Base-by-base conservation (phyloP, 2,797 vertebrate genomes). In the Chelon labrosus region DNA sequence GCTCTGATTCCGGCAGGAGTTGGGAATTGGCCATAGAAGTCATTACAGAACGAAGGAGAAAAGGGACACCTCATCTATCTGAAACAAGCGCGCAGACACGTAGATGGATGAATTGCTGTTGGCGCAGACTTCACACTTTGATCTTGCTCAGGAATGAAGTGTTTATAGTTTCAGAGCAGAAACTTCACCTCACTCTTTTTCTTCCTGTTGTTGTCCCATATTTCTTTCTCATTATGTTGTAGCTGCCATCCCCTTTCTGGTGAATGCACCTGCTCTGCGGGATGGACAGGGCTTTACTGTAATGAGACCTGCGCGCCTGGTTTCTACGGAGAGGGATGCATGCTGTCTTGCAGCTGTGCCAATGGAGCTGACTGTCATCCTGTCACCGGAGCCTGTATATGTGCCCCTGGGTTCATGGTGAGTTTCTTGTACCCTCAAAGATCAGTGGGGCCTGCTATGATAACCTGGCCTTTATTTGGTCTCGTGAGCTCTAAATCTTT, bases 201-300 rank as follows among this genome's bases (percentile, higher is more conserved):
- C 56, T 77, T 62, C 65, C 65, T 70, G 51, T 78, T 78, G 77
- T 83, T 71, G 60, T 79, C 59, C 66, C 52, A 82, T 88, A 67
- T 81, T 68, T 89, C 31, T 69, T 54, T 79, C 75, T 89, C 67
- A 71, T 91, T 84, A 83, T 79, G 80, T 77, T 82, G 69, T 67
- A 99, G 98, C 89, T 99, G 98, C 93, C 98, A 99, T 79, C 98
- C 98, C 0, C 93, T 99, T 81, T 97, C 98, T 55, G 98, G 98
- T 82, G 97, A 97, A 80, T 99, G 98, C 84, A 94, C 95, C 76
- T 99, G 98, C 92, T 94, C 94, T 73, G 93, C 95, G 0, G 98
- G 98, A 90, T 99, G 97, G 97, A 95, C 96, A 17, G 98, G 98
- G 39, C 95, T 94, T 60, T 97, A 97, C 94, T 99, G 98, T 94